These are phyloP conservation scores for Drosophila lacicola DNA, from an alignment of 2,888 invertebrate genomes.

Conservation along the genomic window DNA sequence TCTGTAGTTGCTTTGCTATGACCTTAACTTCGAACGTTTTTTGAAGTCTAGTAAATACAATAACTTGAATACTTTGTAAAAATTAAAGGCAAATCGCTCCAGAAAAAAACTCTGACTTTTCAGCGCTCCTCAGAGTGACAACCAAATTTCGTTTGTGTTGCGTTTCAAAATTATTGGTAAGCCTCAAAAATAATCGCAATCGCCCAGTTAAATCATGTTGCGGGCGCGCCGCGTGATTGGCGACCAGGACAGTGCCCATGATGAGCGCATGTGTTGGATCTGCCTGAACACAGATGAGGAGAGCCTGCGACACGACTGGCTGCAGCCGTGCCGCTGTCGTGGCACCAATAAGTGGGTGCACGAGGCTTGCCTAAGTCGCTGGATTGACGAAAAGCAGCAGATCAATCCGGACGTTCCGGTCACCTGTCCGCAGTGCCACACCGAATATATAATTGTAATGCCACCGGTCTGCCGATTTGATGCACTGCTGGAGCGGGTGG, in stretches of 20 bases:
- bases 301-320: constrained; percentile 40
- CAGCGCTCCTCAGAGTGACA: constrained; percentile 5
- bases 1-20: neutral
- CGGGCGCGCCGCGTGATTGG: constrained; percentile 16
- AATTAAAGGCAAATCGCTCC: constrained; percentile 5
- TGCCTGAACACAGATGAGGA: constrained; percentile 57
- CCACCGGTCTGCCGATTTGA: constrained; percentile 56
- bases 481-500: constrained; percentile 36
- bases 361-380: constrained; percentile 62
- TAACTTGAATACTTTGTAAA: neutral
- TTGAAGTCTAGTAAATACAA: constrained; percentile 13
- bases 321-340: constrained; percentile 68
- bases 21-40: neutral
- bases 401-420: constrained; percentile 36
- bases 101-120: constrained; percentile 15
- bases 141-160: constrained; percentile 24
- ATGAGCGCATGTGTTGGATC: constrained; percentile 66
- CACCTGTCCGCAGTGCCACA: constrained; percentile 57
- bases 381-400: constrained; percentile 59
- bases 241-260: constrained; percentile 6
- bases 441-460: constrained; percentile 59
- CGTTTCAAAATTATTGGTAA: constrained; percentile 37
- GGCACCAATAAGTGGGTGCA: constrained; percentile 69
- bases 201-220: constrained; percentile 17
- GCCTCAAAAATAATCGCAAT: neutral